Base-by-base conservation (phyloP, 2,888 invertebrate species). In the Amiota mariae region DNA sequence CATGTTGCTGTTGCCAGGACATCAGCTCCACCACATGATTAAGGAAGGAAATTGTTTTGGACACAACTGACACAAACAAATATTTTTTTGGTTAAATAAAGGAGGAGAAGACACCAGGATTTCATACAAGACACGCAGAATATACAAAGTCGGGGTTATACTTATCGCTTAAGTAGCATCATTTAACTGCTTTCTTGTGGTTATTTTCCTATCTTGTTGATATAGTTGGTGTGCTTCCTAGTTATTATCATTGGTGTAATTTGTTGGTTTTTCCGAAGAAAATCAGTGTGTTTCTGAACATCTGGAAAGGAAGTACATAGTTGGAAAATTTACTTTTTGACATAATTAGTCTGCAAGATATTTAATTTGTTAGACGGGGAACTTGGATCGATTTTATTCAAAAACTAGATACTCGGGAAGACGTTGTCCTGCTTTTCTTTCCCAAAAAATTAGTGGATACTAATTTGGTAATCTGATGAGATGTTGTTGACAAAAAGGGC, bases 41-140 rank as follows among this genome's bases (percentile, higher is more conserved):
- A 88, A 86, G 87, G 87, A 88, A 88, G 87, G 87, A 89, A 88
- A 88, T 88, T 86, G 87, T 89, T 88, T 88, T 83, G 85, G 86
- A 87, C 87, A 82, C 76, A 81, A 77, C 77, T 77, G 77, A 82
- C 79, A 85, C 83, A 84, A 82, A 80, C 80, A 78, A 77, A 67
- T 67, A 46, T 54, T 4, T 36, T 36, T 36, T 36, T 36, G 36
- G 36, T 36, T 36, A 36, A 6, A 2, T 6, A 36, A 6, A 36
- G 36, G 36, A 36, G 2, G 36, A 6, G 36, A 2, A 36, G 36
- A 6, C 36, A 36, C 24, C 1, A 24, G 3, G 24, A 24, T 24
- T 3, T 24, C 24, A 24, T 1, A 24, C 0, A 36, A 36, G 36
- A 36, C 51, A 51, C 54, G 54, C 67, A 51, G 24, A 24, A 24